Conservation (phyloP, 2,113 vertebrate species). For the Noturus placidus region DNA sequence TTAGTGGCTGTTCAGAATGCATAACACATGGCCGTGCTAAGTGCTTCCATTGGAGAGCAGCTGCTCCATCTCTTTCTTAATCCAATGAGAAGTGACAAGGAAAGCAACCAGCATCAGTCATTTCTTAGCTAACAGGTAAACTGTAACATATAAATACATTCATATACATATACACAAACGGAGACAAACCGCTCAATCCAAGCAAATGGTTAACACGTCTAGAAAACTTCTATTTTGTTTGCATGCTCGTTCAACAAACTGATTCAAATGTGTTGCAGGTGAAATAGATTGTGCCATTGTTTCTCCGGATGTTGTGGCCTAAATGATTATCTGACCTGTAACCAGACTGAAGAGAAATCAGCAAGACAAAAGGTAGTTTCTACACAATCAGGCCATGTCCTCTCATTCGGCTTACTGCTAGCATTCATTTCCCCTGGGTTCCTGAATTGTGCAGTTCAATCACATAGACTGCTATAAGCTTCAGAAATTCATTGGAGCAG, state of each 20-base stretch:
- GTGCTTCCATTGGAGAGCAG: slow-evolving; percentile 41
- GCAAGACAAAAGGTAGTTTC: slow-evolving; percentile 18
- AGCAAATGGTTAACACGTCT: not conserved
- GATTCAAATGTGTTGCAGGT: slow-evolving; percentile 15
- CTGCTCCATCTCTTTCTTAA: slow-evolving; percentile 30
- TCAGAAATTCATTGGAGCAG: slow-evolving; percentile 25
- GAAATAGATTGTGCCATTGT: slow-evolving; percentile 8
- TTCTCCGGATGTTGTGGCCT: not conserved
- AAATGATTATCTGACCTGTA: slow-evolving; percentile 27
- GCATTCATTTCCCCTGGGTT: slow-evolving; percentile 11
- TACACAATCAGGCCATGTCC: not conserved
- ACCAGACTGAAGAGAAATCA: not conserved
- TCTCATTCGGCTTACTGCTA: not conserved
- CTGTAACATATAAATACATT: not conserved
- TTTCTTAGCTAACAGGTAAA: slow-evolving; percentile 33
- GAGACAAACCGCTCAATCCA: not conserved
- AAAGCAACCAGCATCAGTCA: slow-evolving; percentile 32
- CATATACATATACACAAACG: not conserved
- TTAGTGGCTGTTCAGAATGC: not conserved
- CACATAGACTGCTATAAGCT: slow-evolving; percentile 21
- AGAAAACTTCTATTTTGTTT: not conserved
- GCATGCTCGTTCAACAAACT: not conserved
- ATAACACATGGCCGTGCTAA: slow-evolving; percentile 36
- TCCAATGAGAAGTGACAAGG: slow-evolving; percentile 40
- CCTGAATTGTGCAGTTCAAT: slow-evolving; percentile 19